Conservation (phyloP, 1,140 invertebrate genomes). For the Neomicropteryx cornuta region DNA sequence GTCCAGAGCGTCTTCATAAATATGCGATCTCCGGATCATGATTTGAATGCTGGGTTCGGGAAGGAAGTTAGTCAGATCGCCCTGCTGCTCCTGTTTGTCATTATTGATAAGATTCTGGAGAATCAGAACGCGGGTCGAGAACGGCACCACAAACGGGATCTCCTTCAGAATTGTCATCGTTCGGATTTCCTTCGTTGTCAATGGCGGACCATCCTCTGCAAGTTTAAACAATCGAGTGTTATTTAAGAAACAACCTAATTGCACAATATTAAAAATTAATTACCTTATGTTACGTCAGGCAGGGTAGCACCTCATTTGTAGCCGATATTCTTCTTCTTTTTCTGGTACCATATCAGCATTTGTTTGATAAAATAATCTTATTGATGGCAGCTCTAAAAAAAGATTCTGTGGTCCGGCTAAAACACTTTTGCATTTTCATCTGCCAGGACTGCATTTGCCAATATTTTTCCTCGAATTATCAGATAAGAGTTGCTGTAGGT, state of each 20-base stretch:
- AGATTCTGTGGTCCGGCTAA: too few species aligned
- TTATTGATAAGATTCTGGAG: constrained; percentile 60
- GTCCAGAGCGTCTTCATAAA: constrained; percentile 97
- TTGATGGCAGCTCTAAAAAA: too few species aligned
- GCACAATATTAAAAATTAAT: constrained; percentile 1
- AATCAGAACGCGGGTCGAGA: constrained; percentile 77
- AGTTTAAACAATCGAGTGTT: constrained; percentile 12
- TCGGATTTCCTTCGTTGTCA: constrained; percentile 80
- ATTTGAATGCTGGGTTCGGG: constrained; percentile 68
- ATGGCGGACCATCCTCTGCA: constrained; percentile 58
- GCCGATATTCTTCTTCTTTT: too few species aligned
- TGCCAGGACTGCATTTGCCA: too few species aligned
- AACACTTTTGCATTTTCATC: too few species aligned
- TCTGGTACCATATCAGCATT: too few species aligned
- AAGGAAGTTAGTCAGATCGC: constrained; percentile 58
- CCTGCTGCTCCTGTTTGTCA: constrained; percentile 65
- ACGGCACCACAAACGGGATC: constrained; percentile 88
- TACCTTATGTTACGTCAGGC: too few species aligned
- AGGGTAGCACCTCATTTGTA: too few species aligned
- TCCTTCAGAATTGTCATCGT: constrained; percentile 81
- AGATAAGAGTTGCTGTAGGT: too few species aligned
- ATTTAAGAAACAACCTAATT: neutral
- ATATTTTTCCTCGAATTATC: too few species aligned
- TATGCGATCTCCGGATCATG: constrained; percentile 75
- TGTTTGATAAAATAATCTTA: too few species aligned